Percentiles rank a stretch among this genome's conserved stretches.
Evolutionary conservation across 2,797 vertebrate genomes (phyloP).

Genomic region (Chrosomus eos): DNA sequence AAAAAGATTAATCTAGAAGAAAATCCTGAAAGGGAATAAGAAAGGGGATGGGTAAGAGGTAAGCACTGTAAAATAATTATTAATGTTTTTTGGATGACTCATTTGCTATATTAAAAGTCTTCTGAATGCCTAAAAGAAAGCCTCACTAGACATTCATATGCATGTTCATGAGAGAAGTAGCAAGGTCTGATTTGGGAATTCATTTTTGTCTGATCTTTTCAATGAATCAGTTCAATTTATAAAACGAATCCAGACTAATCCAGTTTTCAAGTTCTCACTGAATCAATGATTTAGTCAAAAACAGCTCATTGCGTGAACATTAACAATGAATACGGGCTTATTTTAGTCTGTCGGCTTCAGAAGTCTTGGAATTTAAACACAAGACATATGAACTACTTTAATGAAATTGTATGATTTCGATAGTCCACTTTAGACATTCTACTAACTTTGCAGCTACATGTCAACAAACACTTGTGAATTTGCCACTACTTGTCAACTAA

Average conservation of each 20-base stretch:
- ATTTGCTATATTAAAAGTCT: neutral
- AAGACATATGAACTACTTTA: neutral
- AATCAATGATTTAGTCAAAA: neutral
- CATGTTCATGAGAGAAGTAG: neutral
- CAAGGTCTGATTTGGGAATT: neutral
- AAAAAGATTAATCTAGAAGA: neutral
- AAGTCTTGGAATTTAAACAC: neutral
- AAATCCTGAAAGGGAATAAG: neutral
- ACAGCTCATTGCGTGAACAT: constrained; percentile 3
- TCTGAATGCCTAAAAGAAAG: neutral
- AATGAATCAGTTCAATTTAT: neutral
- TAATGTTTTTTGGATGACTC: neutral
- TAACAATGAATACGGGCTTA: neutral
- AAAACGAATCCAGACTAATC: too few species aligned
- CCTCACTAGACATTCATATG: neutral
- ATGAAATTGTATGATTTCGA: too few species aligned
- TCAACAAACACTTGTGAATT: too few species aligned
- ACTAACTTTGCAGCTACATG: too few species aligned
- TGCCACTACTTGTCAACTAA: too few species aligned
- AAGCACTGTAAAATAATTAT: neutral
- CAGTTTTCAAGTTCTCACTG: neutral
- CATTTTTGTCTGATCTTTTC: neutral
- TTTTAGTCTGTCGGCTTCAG: neutral
- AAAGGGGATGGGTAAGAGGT: neutral
- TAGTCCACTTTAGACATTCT: too few species aligned